phyloP scores from a whole-genome alignment of 2,888 invertebrate species.

The Deilephila porcellus region DNA sequence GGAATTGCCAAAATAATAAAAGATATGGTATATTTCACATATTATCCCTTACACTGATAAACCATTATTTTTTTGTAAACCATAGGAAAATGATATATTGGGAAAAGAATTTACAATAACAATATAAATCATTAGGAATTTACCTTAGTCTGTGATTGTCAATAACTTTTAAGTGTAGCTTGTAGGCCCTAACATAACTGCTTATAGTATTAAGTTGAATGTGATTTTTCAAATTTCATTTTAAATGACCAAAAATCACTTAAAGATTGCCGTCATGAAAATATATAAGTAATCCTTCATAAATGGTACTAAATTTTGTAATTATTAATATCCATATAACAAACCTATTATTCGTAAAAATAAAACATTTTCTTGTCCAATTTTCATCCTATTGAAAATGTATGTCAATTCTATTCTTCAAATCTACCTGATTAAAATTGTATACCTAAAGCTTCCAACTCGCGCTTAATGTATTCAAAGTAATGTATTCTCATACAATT shows the following conservation, averaged over 20 bases:
- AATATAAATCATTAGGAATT: conserved; percentile 35
- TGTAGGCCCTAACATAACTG: conserved; percentile 28
- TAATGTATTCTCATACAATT: background rate
- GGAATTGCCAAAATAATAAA: too few relatives aligned
- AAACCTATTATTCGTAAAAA: too few relatives aligned
- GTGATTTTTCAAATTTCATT: background rate
- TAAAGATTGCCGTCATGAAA: too few relatives aligned
- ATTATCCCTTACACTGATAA: too few relatives aligned
- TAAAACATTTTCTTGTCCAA: too few relatives aligned
- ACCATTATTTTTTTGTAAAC: too few relatives aligned
- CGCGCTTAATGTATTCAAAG: background rate
- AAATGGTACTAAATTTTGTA: too few relatives aligned
- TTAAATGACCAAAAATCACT: too few relatives aligned
- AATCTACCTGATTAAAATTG: background rate
- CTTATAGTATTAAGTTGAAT: conserved; percentile 14
- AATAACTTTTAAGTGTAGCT: conserved; percentile 37
- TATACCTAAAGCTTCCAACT: background rate
- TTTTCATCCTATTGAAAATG: background rate
- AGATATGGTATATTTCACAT: too few relatives aligned
- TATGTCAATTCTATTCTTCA: background rate
- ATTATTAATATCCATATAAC: too few relatives aligned
- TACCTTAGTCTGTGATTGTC: conserved; percentile 53
- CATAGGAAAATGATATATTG: too few relatives aligned
- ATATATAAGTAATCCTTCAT: too few relatives aligned
- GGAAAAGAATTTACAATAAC: background rate